A percentile compares a stretch with the other conserved stretches of the same genome.
Evolutionary conservation across 1,140 invertebrate genomes (phyloP).

Genomic region (Zelostemma sp.): DNA sequence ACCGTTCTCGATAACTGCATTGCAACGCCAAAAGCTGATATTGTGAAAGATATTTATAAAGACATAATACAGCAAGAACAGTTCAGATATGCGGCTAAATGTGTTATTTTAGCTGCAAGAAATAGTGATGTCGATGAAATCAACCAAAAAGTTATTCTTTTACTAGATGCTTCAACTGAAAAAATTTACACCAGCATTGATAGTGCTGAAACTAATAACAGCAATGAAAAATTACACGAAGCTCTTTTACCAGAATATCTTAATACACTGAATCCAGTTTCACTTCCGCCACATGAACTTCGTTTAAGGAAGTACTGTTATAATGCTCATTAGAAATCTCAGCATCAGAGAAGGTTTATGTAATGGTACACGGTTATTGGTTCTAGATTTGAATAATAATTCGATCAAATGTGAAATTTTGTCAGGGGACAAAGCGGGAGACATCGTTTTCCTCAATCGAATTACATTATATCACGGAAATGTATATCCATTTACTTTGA

Average conservation of each 20-base stretch:
- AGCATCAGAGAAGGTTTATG: slow-evolving; percentile 29
- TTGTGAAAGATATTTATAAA: slow-evolving; percentile 13
- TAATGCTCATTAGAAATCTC: slow-evolving; percentile 43
- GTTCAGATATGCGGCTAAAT: background rate
- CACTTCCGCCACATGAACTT: slow-evolving; percentile 38
- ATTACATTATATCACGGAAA: background rate
- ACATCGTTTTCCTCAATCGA: background rate
- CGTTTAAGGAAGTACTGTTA: slow-evolving; percentile 33
- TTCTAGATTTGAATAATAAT: slow-evolving; percentile 22
- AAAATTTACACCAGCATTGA: slow-evolving; percentile 4
- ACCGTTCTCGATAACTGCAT: too few relatives aligned
- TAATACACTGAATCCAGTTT: slow-evolving; percentile 5
- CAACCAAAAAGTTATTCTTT: background rate
- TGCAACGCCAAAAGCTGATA: background rate
- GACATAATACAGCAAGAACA: background rate
- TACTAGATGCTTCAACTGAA: slow-evolving; percentile 5
- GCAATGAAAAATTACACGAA: background rate
- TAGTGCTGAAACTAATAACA: background rate
- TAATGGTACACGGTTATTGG: slow-evolving; percentile 35
- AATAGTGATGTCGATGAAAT: slow-evolving; percentile 7
- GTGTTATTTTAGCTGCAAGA: background rate
- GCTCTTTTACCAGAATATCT: slow-evolving; percentile 7
- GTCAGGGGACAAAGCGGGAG: background rate
- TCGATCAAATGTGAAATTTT: slow-evolving; percentile 41
- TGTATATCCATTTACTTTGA: too few relatives aligned